These are phyloP conservation scores for Deilephila porcellus DNA, from an alignment of 2,888 invertebrate species.

Conservation along the genomic window DNA sequence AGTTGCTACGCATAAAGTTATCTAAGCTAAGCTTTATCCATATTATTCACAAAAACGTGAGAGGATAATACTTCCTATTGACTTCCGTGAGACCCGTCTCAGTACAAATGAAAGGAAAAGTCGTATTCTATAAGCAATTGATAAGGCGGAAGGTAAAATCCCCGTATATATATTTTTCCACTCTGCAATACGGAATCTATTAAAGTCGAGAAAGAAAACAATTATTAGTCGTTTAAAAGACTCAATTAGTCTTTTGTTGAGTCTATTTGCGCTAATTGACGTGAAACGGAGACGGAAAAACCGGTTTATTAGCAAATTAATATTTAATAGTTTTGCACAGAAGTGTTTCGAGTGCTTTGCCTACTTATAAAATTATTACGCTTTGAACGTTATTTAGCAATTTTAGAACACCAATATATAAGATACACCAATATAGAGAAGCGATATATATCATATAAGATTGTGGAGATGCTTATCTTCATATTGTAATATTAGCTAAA, in stretches of 20 bases:
- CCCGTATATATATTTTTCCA: not conserved
- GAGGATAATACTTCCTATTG: conserved; percentile 44
- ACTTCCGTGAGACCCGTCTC: conserved; percentile 50
- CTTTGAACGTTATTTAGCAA: too few species aligned
- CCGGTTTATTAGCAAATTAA: too few species aligned
- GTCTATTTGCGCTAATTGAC: not conserved
- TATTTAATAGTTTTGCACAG: not conserved
- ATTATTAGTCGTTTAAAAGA: not conserved
- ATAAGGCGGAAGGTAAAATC: not conserved
- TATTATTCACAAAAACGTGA: conserved; percentile 45
- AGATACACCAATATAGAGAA: too few species aligned
- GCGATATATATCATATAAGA: too few species aligned
- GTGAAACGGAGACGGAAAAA: too few species aligned
- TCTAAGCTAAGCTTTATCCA: not conserved
- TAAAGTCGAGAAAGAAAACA: not conserved
- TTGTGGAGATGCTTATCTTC: too few species aligned
- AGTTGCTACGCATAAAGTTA: too few species aligned
- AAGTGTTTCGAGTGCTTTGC: too few species aligned
- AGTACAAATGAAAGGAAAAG: conserved; percentile 21
- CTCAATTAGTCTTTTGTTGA: not conserved
- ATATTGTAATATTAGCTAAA: too few species aligned
- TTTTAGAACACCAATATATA: too few species aligned
- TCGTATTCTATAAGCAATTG: conserved; percentile 8
- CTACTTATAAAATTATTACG: too few species aligned
- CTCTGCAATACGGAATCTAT: not conserved